phyloP scores from a whole-genome alignment of 2,113 vertebrate species.

The Ammodramus savannarum region DNA sequence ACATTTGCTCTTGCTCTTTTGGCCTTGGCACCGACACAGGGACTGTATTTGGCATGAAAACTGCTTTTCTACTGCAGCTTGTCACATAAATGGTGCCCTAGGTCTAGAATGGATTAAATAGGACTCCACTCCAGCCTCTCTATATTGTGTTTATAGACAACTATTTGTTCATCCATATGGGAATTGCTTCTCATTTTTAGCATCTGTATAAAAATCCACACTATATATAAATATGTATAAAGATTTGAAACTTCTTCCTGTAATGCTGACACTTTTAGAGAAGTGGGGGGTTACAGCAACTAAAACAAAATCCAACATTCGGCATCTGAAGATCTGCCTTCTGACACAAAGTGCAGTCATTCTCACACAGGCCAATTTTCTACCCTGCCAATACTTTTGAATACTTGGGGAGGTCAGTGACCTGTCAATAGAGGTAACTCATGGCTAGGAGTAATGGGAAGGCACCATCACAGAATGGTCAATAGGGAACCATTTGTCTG shows the following conservation, averaged over 20 bases:
- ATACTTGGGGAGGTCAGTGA: neutral
- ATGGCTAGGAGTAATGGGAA: neutral
- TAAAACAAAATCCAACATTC: neutral
- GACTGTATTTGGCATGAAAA: neutral
- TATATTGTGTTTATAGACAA: neutral
- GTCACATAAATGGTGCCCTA: neutral
- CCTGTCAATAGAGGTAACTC: neutral
- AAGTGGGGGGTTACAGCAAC: rapidly evolving
- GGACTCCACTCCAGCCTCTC: neutral
- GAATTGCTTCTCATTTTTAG: neutral
- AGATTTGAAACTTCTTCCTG: neutral
- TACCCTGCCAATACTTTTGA: neutral
- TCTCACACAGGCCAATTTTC: neutral
- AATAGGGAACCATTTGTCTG: neutral
- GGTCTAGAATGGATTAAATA: neutral
- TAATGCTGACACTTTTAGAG: neutral
- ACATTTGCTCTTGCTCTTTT: slow-evolving; percentile 3
- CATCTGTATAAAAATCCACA: neutral
- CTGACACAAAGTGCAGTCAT: neutral
- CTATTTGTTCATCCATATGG: neutral
- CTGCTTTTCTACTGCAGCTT: neutral
- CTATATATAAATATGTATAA: neutral
- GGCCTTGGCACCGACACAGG: neutral
- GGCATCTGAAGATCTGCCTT: neutral
- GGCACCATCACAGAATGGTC: neutral